Evolutionary conservation across 2,113 vertebrate species (phyloP).

Genomic region (Hemichromis elongatus): DNA sequence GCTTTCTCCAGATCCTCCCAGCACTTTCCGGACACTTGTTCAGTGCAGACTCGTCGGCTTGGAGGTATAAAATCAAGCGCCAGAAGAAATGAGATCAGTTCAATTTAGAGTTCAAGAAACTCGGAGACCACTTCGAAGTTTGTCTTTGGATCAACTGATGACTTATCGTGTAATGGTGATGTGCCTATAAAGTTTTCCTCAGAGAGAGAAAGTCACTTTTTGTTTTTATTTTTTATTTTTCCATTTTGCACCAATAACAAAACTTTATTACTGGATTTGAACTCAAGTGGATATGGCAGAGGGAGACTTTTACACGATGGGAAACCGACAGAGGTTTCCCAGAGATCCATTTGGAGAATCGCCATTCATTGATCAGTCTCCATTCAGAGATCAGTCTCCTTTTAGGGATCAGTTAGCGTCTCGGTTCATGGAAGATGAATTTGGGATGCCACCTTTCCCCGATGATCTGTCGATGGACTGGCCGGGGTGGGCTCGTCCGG

Average conservation of each 20-base stretch:
- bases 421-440: slow-evolving; percentile 91
- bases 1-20: slow-evolving; percentile 17
- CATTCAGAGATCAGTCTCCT: slow-evolving; percentile 80
- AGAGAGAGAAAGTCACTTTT: not conserved
- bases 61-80: slow-evolving; percentile 58
- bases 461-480: slow-evolving; percentile 89
- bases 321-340: slow-evolving; percentile 78
- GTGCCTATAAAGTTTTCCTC: slow-evolving; percentile 3
- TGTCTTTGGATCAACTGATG: not conserved
- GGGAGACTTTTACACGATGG: slow-evolving; percentile 79
- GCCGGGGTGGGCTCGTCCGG: slow-evolving; percentile 90
- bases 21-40: slow-evolving; percentile 52
- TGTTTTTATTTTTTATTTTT: not conserved
- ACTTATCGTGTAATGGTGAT: slow-evolving; percentile 22
- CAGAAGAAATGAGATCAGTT: not conserved
- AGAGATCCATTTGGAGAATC: slow-evolving; percentile 89
- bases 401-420: slow-evolving; percentile 86
- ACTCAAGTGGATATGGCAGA: slow-evolving; percentile 82
- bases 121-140: not conserved
- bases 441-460: slow-evolving; percentile 86
- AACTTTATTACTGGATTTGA: not conserved
- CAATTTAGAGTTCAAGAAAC: not conserved
- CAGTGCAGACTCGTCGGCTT: not conserved
- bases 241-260: not conserved
- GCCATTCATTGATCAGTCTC: slow-evolving; percentile 65